These are phyloP conservation scores for Lingula anatina DNA, from an alignment of 2,888 invertebrate species.

Conservation along the genomic window DNA sequence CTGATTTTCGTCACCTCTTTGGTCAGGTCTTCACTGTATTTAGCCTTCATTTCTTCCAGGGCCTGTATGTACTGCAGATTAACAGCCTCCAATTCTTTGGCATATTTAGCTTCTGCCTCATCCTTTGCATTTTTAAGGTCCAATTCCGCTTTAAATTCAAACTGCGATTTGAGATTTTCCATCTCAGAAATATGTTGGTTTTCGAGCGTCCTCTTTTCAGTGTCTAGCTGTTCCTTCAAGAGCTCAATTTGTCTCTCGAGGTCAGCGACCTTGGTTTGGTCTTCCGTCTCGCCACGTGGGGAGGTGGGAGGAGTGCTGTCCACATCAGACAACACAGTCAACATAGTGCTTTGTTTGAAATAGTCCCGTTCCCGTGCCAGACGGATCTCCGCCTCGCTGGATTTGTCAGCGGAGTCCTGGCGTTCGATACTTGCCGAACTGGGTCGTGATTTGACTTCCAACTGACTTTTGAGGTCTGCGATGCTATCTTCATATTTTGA, in stretches of 20 bases:
- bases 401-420: background rate
- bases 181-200: background rate
- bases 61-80: constrained; percentile 19
- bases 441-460: too few species aligned
- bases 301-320: constrained; percentile 6
- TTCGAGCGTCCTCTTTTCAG: background rate
- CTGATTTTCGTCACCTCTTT: background rate
- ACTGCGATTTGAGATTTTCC: background rate
- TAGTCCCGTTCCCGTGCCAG: constrained; percentile 19
- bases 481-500: constrained; percentile 14
- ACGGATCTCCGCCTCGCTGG: background rate
- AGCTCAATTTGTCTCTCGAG: constrained; percentile 16
- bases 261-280: constrained; percentile 16
- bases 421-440: background rate
- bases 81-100: constrained; percentile 9
- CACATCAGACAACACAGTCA: constrained; percentile 23
- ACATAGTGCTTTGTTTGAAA: constrained; percentile 19
- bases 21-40: background rate
- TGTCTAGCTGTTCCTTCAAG: constrained; percentile 15
- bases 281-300: constrained; percentile 16
- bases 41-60: constrained; percentile 22
- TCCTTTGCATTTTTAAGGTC: constrained; percentile 3
- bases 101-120: constrained; percentile 12
- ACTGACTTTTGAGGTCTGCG: background rate
- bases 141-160: background rate